phyloP scores from a whole-genome alignment of 2,797 vertebrate species.

The Gambelia wislizenii region DNA sequence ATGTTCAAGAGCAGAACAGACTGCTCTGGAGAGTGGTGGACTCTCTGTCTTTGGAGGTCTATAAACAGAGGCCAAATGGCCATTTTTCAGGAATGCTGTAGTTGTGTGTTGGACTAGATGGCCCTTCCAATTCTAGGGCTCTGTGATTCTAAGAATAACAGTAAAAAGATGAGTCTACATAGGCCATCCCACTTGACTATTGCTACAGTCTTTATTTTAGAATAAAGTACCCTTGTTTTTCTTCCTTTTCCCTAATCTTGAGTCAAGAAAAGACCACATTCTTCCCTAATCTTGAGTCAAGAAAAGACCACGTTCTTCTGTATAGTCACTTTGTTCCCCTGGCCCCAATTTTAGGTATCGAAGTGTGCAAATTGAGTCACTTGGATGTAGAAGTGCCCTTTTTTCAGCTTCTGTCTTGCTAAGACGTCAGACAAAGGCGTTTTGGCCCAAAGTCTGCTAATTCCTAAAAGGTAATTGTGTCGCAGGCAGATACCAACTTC shows the following conservation, averaged over 20 bases:
- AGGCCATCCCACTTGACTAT: neutral
- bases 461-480: slow-evolving; percentile 57
- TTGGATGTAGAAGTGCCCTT: neutral
- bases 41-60: no score
- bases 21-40: no score
- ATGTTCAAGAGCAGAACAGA: no score
- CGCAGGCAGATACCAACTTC: slow-evolving; percentile 78
- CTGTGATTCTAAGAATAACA: no score
- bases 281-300: neutral
- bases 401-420: slow-evolving; percentile 44
- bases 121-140: no score
- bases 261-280: neutral
- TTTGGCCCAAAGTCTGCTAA: slow-evolving; percentile 65
- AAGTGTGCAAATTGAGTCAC: slow-evolving; percentile 29
- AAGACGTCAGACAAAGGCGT: slow-evolving; percentile 65
- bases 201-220: neutral
- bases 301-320: neutral
- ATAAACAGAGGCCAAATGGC: no score
- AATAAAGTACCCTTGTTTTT: neutral
- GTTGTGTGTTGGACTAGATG: no score
- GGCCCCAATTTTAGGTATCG: slow-evolving; percentile 18
- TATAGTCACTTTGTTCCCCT: neutral
- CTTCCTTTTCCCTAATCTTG: neutral
- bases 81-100: no score
- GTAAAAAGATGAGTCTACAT: no score